A percentile compares a stretch with the other conserved stretches of the same genome.
phyloP scores from a whole-genome alignment of 1,140 invertebrate species.

The Drosophila lini region DNA sequence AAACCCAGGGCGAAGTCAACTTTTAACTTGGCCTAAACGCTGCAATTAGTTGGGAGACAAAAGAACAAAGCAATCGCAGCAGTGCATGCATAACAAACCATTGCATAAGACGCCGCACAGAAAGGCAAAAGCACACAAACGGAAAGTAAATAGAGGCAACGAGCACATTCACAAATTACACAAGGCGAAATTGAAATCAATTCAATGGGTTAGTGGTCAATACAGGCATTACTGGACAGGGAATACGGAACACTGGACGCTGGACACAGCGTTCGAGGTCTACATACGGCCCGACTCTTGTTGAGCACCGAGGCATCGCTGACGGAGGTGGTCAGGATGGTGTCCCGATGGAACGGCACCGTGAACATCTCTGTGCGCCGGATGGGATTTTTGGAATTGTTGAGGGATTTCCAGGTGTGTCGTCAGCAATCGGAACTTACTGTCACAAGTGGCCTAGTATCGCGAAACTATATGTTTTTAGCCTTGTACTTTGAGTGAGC shows the following conservation, averaged over 20 bases:
- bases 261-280: slow-evolving; percentile 14
- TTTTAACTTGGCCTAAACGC: slow-evolving; percentile 49
- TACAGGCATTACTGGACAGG: slow-evolving; percentile 14
- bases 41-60: slow-evolving; percentile 49
- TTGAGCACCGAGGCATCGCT: slow-evolving; percentile 83
- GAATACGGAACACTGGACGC: slow-evolving; percentile 1
- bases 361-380: slow-evolving; percentile 73
- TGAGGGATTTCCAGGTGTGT: slow-evolving; percentile 4
- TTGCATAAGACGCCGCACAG: slow-evolving; percentile 61
- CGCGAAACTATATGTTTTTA: slow-evolving; percentile 33
- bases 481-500: slow-evolving; percentile 12
- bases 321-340: slow-evolving; percentile 78
- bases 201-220: slow-evolving; percentile 42
- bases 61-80: slow-evolving; percentile 47
- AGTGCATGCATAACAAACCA: slow-evolving; percentile 60
- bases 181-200: slow-evolving; percentile 70
- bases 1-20: slow-evolving; percentile 1
- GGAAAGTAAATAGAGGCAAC: slow-evolving; percentile 39
- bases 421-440: slow-evolving; percentile 51
- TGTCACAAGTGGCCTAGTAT: slow-evolving; percentile 36
- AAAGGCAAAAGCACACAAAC: slow-evolving; percentile 25
- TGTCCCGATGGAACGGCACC: slow-evolving; percentile 83
- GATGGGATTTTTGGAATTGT: slow-evolving; percentile 11
- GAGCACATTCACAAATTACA: slow-evolving; percentile 42
- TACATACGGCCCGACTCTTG: slow-evolving; percentile 81